Evolutionary conservation across 2,113 vertebrate genomes (phyloP).

Genomic region (Phylloscopus trochilus): DNA sequence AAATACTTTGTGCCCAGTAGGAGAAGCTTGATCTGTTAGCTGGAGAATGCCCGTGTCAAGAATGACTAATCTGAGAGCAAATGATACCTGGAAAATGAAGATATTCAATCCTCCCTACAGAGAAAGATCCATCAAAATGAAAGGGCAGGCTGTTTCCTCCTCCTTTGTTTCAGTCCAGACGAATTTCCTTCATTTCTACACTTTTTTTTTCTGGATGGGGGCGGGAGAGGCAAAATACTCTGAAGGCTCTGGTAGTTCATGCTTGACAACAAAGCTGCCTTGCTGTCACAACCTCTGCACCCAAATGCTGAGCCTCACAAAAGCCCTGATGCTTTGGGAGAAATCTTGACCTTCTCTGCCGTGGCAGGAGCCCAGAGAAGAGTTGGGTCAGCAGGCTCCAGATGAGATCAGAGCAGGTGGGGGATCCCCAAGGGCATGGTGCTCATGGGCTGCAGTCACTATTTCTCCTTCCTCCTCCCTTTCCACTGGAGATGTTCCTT

Average conservation of each 20-base stretch:
- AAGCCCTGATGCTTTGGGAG: neutral
- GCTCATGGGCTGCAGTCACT: neutral
- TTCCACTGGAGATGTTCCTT: neutral
- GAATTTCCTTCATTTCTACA: neutral
- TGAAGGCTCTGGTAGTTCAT: neutral
- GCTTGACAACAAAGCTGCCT: neutral
- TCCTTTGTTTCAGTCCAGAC: neutral
- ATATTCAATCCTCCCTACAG: neutral
- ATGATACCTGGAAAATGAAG: neutral
- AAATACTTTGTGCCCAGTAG: neutral
- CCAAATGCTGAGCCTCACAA: neutral
- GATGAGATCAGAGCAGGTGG: neutral
- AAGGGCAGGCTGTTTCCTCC: neutral
- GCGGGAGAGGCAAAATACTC: rapidly evolving
- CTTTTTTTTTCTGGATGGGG: neutral
- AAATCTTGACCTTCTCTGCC: neutral
- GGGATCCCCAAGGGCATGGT: rapidly evolving
- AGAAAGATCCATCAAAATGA: neutral
- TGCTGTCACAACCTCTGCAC: neutral
- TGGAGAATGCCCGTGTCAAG: neutral
- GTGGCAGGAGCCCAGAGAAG: neutral
- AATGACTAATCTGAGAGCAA: neutral
- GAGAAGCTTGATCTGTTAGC: neutral
- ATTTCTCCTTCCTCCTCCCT: neutral
- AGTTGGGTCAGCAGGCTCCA: neutral